Conservation (phyloP, 35 echinoderm and acorn worm species). For the Apostichopus parvimensis region DNA sequence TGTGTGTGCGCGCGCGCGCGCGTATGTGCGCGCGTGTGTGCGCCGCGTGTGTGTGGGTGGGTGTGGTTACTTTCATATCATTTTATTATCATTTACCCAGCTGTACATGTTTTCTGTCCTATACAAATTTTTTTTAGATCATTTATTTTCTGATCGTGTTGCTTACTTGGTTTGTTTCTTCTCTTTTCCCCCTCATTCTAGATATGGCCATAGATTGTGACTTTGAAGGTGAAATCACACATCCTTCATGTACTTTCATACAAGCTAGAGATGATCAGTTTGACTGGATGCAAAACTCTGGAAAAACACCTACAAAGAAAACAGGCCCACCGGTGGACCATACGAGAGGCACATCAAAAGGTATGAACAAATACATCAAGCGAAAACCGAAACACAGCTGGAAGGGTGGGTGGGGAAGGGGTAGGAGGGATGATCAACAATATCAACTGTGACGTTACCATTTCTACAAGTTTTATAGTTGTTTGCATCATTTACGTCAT, state of each 20-base stretch:
- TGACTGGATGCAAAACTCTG: conserved; percentile 77
- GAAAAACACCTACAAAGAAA: conserved; percentile 89
- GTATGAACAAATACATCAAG: conserved; percentile 4
- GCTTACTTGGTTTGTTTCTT: not conserved
- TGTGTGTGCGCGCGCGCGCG: too few species aligned
- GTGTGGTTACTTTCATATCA: too few species aligned
- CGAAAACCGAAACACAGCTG: too few species aligned
- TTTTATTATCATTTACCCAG: too few species aligned
- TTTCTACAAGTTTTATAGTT: not conserved
- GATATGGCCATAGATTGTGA: conserved; percentile 75
- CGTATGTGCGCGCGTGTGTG: too few species aligned
- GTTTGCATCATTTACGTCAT: not conserved
- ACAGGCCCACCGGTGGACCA: conserved; percentile 86
- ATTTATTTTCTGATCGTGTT: not conserved
- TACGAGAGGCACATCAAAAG: conserved; percentile 77
- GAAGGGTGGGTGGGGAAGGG: too few species aligned
- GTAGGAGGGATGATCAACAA: too few species aligned
- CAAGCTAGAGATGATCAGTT: conserved; percentile 82
- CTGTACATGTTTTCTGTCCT: too few species aligned
- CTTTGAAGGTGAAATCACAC: conserved; percentile 62
- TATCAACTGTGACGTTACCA: too few species aligned
- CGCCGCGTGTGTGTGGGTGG: too few species aligned
- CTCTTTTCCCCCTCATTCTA: not conserved
- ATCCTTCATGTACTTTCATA: conserved; percentile 53
- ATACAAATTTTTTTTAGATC: too few species aligned